phyloP scores from a whole-genome alignment of 1,140 invertebrate species.

The Sarcophaga peregrina region DNA sequence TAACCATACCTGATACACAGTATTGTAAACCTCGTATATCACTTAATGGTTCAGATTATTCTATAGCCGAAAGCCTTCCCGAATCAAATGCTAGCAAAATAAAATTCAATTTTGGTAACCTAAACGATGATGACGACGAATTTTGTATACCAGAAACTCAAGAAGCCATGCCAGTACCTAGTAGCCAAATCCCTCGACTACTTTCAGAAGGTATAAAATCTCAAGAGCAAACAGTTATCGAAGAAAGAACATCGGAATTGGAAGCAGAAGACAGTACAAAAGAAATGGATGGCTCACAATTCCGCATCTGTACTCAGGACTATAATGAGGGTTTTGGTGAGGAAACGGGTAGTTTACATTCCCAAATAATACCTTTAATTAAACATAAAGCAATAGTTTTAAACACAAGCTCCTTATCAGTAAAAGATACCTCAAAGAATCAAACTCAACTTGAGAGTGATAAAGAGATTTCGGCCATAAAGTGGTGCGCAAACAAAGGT shows the following conservation, averaged over 20 bases:
- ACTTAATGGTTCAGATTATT: constrained; percentile 4
- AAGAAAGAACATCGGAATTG: neutral
- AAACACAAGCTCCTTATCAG: neutral
- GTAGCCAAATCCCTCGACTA: neutral
- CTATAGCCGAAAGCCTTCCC: constrained; percentile 14
- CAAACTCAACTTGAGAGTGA: neutral
- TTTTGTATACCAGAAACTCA: constrained; percentile 47
- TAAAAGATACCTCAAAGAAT: neutral
- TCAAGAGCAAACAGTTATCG: neutral
- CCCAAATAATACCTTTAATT: constrained; percentile 43
- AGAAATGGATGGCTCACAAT: neutral
- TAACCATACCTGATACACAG: constrained; percentile 45
- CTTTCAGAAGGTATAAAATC: neutral
- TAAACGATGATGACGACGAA: constrained; percentile 37
- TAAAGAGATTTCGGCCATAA: constrained; percentile 28
- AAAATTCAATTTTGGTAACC: constrained; percentile 11
- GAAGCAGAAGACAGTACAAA: neutral
- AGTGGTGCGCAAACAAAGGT: neutral
- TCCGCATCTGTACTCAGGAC: constrained; percentile 45
- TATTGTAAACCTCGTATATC: constrained; percentile 5
- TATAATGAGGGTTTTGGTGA: constrained; percentile 42
- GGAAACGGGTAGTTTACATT: constrained; percentile 18
- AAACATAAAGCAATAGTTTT: constrained; percentile 37
- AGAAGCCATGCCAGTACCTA: neutral
- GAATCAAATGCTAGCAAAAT: constrained; percentile 13